Conservation (phyloP, 2,797 vertebrate species). For the Ceryle rudis region DNA sequence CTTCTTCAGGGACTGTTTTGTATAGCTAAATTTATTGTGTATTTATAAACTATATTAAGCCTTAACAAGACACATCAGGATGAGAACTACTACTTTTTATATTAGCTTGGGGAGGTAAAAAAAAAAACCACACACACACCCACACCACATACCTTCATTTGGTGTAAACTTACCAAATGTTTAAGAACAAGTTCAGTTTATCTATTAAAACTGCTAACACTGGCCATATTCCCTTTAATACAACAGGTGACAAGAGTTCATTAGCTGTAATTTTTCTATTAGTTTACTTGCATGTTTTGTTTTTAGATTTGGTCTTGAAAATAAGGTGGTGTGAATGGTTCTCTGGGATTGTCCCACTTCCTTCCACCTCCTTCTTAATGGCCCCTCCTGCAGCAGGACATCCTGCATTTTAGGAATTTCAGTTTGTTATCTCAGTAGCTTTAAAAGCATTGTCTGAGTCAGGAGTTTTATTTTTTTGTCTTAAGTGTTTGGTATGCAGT, state of each 20-base stretch:
- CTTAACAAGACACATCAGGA: neutral
- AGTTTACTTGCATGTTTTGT: neutral
- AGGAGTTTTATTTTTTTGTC: constrained; percentile 47
- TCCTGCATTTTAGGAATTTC: constrained; percentile 65
- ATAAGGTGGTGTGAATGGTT: constrained; percentile 4
- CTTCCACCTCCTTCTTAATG: constrained; percentile 39
- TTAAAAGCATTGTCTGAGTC: constrained; percentile 49
- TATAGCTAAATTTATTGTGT: neutral
- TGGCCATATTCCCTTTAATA: neutral
- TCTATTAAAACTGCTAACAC: neutral
- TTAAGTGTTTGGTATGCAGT: constrained; percentile 18
- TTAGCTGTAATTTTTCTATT: neutral
- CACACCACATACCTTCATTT: neutral
- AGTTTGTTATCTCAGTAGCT: constrained; percentile 63
- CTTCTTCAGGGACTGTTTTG: neutral
- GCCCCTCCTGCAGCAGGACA: constrained; percentile 45
- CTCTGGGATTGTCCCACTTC: constrained; percentile 41
- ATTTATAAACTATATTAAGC: neutral
- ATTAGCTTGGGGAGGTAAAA: neutral
- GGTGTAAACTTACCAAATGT: neutral
- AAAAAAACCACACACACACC: no score
- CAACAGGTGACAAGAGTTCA: neutral
- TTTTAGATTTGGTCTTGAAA: neutral
- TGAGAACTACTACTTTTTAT: neutral
- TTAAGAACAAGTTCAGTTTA: neutral